phyloP scores from a whole-genome alignment of 2,888 invertebrate species.

The Cheilosia impressa region DNA sequence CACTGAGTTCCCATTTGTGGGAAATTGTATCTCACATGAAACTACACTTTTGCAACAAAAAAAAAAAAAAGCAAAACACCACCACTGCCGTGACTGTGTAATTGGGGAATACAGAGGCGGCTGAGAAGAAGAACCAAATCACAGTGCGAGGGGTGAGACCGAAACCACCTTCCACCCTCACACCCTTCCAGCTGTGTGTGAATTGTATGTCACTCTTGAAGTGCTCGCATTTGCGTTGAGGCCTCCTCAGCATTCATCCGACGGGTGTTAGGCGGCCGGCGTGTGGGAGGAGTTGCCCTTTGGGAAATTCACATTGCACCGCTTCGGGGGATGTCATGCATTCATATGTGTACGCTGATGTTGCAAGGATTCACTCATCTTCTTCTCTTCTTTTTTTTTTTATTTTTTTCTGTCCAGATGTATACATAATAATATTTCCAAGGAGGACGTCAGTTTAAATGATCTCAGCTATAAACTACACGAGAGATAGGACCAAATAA shows the following conservation, averaged over 20 bases:
- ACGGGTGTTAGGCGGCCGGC: slow-evolving; percentile 36
- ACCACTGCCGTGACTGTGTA: slow-evolving; percentile 41
- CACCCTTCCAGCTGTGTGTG: slow-evolving; percentile 38
- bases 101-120: slow-evolving; percentile 43
- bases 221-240: slow-evolving; percentile 68
- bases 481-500: slow-evolving; percentile 68
- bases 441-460: slow-evolving; percentile 60
- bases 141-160: slow-evolving; percentile 24
- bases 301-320: slow-evolving; percentile 64
- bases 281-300: slow-evolving; percentile 71
- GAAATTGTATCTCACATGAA: slow-evolving; percentile 48
- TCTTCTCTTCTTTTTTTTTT: too few relatives aligned
- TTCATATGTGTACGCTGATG: slow-evolving; percentile 8
- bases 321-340: slow-evolving; percentile 34
- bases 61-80: slow-evolving; percentile 30
- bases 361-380: slow-evolving; percentile 57
- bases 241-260: slow-evolving; percentile 33
- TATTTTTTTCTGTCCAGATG: neutral
- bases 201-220: slow-evolving; percentile 64
- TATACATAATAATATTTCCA: slow-evolving; percentile 33
- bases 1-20: slow-evolving; percentile 62
- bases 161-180: slow-evolving; percentile 13
- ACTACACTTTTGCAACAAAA: slow-evolving; percentile 61
- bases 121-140: slow-evolving; percentile 9
- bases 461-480: slow-evolving; percentile 70